Base-by-base conservation (phyloP, 2,888 invertebrate species). In the Melanophora roralis region DNA sequence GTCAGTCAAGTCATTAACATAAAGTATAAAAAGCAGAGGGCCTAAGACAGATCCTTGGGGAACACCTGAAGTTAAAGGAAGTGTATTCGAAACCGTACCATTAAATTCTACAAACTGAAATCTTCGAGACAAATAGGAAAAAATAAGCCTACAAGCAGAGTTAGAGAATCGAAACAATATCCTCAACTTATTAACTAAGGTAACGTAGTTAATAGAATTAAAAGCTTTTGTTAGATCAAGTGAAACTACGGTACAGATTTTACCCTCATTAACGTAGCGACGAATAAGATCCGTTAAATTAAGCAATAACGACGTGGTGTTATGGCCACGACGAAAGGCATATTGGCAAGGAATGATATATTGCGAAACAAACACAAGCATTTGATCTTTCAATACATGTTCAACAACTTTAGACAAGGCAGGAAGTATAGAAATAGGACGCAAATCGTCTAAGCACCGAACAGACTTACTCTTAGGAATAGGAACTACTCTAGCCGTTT, bases 201-300 rank as follows among this genome's bases (percentile, higher is more conserved):
- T 53, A 14, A 2, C 1, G 3, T 32, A 21, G n/a, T 11, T 32
- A 53, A 32, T 27, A 1, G 32, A 53, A 32, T 53, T 53, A 14
- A 53, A 53, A 11, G 53, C 53, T 27, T 53, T 53, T 32, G 53
- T 32, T n/a, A 53, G 2, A 27, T 53, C 53, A 53, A 53, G 53
- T 2, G 53, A 53, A 4, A 53, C 12, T n/a, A 53, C 7, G 3
- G 32, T 4, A 32, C n/a, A 12, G 1, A 12, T 5, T 6, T 12
- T 32, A 1, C 11, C 32, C 2, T 27, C n/a, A 27, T 53, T 53
- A 11, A 53, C n/a, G 14, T 27, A 32, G 6, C 8, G 1, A 1
- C 53, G 32, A 32, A 53, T 32, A n/a, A n/a, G 1, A 27, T 53
- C 53, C 8, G 27, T 53, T 14, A 53, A n/a, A 27, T 53, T 5